A percentile compares a stretch with the other conserved stretches of the same genome.
phyloP scores from a whole-genome alignment of 2,797 vertebrate genomes.

The Semotilus atromaculatus region DNA sequence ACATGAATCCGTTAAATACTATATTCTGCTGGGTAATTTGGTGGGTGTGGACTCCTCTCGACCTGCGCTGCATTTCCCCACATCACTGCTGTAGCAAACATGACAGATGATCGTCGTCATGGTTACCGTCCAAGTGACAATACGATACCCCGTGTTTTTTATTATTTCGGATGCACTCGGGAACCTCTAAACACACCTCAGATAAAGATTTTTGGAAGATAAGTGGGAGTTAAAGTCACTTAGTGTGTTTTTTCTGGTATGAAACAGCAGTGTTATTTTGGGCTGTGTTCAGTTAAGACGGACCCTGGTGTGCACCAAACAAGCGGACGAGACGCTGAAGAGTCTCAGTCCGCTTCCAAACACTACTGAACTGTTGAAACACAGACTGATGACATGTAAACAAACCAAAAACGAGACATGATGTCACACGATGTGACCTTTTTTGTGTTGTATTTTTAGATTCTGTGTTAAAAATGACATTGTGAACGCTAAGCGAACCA shows the following conservation, averaged over 20 bases:
- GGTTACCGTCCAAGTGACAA: neutral
- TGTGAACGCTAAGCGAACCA: too few species aligned
- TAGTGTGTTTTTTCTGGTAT: neutral
- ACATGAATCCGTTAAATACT: neutral
- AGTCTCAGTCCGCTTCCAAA: neutral
- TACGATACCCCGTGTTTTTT: neutral
- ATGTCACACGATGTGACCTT: too few species aligned
- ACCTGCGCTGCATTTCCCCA: neutral
- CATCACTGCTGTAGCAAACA: neutral
- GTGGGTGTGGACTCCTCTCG: constrained; percentile 4
- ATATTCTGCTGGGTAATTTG: neutral
- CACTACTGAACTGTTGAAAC: too few species aligned
- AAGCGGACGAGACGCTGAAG: neutral
- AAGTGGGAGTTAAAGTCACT: neutral
- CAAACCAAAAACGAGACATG: too few species aligned
- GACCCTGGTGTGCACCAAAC: neutral
- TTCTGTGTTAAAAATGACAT: too few species aligned
- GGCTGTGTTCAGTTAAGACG: neutral
- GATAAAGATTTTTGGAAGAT: too few species aligned
- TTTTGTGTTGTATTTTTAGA: too few species aligned
- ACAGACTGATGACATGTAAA: too few species aligned
- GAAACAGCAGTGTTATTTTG: neutral
- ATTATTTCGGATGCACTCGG: neutral
- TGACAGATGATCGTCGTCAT: constrained; percentile 26
- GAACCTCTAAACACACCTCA: neutral